Conservation (phyloP, 2,888 invertebrate genomes). For the Saturnia pavonia region DNA sequence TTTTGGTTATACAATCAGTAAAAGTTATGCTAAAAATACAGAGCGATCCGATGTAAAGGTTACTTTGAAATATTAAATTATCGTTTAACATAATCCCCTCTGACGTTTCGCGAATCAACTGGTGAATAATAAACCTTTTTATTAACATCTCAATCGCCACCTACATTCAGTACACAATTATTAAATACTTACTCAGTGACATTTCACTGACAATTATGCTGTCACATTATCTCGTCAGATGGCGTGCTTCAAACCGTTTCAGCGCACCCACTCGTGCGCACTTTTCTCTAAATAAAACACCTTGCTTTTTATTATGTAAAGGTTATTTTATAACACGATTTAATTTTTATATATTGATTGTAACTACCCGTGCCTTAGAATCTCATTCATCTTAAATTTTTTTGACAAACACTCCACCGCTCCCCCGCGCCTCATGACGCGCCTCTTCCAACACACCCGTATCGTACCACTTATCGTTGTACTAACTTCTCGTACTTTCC, state of each 20-base stretch:
- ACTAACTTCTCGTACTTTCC: too few species aligned
- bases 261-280: not conserved
- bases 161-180: not conserved
- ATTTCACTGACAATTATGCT: constrained; percentile 8
- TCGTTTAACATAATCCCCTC: not conserved
- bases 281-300: not conserved
- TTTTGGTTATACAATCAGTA: too few species aligned
- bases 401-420: too few species aligned
- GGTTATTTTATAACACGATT: constrained; percentile 1
- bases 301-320: not conserved
- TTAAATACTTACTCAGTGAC: not conserved
- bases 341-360: not conserved
- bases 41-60: not conserved
- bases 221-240: constrained; percentile 4
- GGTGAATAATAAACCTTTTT: not conserved
- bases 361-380: too few species aligned
- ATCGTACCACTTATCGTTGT: too few species aligned
- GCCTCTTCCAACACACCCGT: too few species aligned
- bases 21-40: not conserved
- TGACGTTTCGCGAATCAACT: not conserved
- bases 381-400: too few species aligned
- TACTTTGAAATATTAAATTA: not conserved
- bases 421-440: too few species aligned
- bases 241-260: not conserved
- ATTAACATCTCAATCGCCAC: not conserved